phyloP scores from a whole-genome alignment of 2,888 invertebrate species.

The Pharmacophagus antenor region DNA sequence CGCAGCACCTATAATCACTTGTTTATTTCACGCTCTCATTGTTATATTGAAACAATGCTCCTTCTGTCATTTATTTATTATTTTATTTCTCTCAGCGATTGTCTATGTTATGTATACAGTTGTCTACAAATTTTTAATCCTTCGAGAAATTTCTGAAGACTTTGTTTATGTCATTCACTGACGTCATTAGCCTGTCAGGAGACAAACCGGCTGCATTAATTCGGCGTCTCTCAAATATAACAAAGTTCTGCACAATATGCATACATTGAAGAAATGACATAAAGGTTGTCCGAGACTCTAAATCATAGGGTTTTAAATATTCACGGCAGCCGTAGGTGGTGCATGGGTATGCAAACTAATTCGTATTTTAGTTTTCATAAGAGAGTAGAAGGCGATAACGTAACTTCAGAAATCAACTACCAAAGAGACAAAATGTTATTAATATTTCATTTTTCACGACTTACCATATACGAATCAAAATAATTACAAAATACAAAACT shows the following conservation, averaged over 20 bases:
- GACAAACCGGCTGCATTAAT: background rate
- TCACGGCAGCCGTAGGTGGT: background rate
- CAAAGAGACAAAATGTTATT: no score
- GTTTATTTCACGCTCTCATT: constrained; percentile 20
- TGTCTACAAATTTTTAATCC: constrained; percentile 2
- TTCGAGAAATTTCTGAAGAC: constrained; percentile 4
- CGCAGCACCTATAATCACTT: background rate
- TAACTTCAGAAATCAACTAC: background rate
- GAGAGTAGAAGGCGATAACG: no score
- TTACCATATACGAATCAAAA: background rate
- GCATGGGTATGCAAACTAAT: background rate
- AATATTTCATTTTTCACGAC: background rate
- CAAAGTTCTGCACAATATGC: background rate
- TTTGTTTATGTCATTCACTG: background rate
- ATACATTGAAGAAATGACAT: background rate
- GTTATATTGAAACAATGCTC: constrained; percentile 23
- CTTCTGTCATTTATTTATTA: constrained; percentile 26
- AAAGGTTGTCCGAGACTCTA: background rate
- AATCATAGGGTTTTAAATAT: no score
- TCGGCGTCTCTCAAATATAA: background rate
- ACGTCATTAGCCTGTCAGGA: background rate
- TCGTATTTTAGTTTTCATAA: background rate
- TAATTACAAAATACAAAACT: no score
- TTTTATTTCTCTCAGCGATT: constrained; percentile 14
- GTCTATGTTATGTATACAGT: constrained; percentile 16